phyloP scores from a whole-genome alignment of 1,140 invertebrate genomes.

The Pollicipes pollicipes region DNA sequence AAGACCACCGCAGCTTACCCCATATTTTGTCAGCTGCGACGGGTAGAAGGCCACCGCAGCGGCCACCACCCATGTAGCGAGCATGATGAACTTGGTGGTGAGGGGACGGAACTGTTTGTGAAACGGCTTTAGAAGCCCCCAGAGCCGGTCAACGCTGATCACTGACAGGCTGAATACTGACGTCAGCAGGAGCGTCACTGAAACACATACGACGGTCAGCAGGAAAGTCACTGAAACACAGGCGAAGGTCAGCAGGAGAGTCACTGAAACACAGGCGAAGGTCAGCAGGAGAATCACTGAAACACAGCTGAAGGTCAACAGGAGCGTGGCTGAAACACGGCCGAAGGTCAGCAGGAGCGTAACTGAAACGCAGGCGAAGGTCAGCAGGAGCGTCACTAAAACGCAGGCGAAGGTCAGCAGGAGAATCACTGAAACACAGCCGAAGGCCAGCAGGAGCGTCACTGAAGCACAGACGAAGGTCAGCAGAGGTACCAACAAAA shows the following conservation, averaged over 20 bases:
- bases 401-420: background rate
- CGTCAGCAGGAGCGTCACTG: slow-evolving; percentile 43
- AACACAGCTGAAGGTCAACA: slow-evolving; percentile 6
- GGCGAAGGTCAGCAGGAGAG: background rate
- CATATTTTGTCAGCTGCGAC: slow-evolving; percentile 41
- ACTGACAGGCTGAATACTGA: slow-evolving; percentile 56
- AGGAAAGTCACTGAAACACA: background rate
- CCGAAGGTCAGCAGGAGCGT: background rate
- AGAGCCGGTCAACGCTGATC: slow-evolving; percentile 62
- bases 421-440: background rate
- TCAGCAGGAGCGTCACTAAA: background rate
- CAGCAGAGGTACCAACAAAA: too few relatives aligned
- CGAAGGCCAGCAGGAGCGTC: too few relatives aligned
- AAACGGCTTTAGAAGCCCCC: slow-evolving; percentile 53
- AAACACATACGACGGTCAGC: too few relatives aligned
- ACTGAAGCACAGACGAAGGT: too few relatives aligned
- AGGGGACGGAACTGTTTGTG: slow-evolving; percentile 41
- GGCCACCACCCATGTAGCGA: slow-evolving; percentile 45
- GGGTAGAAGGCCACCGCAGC: slow-evolving; percentile 40
- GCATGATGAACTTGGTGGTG: slow-evolving; percentile 39
- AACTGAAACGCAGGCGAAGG: background rate
- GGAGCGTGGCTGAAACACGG: slow-evolving; percentile 6
- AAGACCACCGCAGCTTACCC: slow-evolving; percentile 32
- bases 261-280: slow-evolving; percentile 8
- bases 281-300: too few relatives aligned